phyloP scores from a whole-genome alignment of 2,888 invertebrate species.

The Drosophila meridiana region DNA sequence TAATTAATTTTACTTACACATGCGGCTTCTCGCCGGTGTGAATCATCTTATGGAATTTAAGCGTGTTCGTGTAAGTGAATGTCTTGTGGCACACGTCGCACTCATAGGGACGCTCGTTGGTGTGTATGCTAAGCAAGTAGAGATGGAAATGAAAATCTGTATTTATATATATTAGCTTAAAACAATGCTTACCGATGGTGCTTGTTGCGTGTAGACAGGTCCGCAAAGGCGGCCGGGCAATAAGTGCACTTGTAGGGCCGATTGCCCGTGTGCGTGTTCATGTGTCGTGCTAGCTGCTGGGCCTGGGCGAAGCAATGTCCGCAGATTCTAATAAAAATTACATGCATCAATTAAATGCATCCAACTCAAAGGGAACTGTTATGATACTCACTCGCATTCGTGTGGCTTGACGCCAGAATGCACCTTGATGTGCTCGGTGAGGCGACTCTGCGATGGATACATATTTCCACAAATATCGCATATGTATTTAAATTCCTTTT shows the following conservation, averaged over 20 bases:
- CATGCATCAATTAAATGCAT: neutral
- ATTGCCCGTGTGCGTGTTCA: slow-evolving; percentile 85
- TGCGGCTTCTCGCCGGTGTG: slow-evolving; percentile 84
- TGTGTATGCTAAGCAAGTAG: slow-evolving; percentile 73
- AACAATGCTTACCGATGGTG: slow-evolving; percentile 81
- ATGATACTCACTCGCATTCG: slow-evolving; percentile 83
- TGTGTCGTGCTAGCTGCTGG: slow-evolving; percentile 84
- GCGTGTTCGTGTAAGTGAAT: slow-evolving; percentile 83
- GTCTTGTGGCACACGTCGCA: slow-evolving; percentile 83
- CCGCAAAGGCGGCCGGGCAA: slow-evolving; percentile 84
- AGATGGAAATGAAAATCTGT: neutral
- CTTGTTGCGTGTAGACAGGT: slow-evolving; percentile 84
- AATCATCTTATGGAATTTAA: slow-evolving; percentile 84
- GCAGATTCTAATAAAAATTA: slow-evolving; percentile 76
- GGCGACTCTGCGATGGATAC: slow-evolving; percentile 83
- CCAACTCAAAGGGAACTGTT: neutral
- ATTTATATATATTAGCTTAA: neutral
- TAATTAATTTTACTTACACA: slow-evolving; percentile 72
- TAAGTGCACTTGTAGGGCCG: slow-evolving; percentile 84
- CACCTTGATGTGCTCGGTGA: slow-evolving; percentile 84
- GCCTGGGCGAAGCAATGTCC: slow-evolving; percentile 83
- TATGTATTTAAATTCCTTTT: slow-evolving; percentile 79
- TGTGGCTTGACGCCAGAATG: slow-evolving; percentile 84
- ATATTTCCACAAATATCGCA: slow-evolving; percentile 85
- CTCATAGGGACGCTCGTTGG: slow-evolving; percentile 83